phyloP scores from a whole-genome alignment of 2,888 invertebrate species.

The Hemistola chrysoprasaria region DNA sequence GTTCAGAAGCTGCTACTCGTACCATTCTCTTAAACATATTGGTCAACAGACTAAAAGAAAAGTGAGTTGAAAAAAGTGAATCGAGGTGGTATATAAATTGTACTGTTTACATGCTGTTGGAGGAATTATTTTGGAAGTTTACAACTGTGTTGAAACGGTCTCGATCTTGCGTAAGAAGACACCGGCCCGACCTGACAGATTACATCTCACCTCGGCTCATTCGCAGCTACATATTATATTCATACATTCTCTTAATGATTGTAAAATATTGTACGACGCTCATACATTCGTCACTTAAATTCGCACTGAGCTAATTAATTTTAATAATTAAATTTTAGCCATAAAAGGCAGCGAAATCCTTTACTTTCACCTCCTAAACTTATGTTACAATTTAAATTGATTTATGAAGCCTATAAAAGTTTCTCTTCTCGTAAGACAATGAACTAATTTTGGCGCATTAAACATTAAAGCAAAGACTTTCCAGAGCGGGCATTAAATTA shows the following conservation, averaged over 20 bases:
- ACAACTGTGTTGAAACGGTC: slow-evolving; percentile 64
- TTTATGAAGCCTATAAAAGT: slow-evolving; percentile 16
- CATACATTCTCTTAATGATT: slow-evolving; percentile 36
- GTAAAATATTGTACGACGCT: slow-evolving; percentile 27
- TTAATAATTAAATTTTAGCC: slow-evolving; percentile 21
- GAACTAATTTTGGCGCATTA: slow-evolving; percentile 10
- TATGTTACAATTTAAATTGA: slow-evolving; percentile 20
- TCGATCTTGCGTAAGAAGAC: slow-evolving; percentile 57
- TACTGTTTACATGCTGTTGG: slow-evolving; percentile 56
- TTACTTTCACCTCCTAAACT: slow-evolving; percentile 24
- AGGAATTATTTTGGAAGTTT: slow-evolving; percentile 68
- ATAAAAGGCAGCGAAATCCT: slow-evolving; percentile 19
- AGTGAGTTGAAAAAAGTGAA: slow-evolving; percentile 51
- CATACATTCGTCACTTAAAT: slow-evolving; percentile 20
- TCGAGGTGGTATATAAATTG: slow-evolving; percentile 56
- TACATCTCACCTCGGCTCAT: slow-evolving; percentile 41
- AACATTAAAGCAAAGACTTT: slow-evolving; percentile 9
- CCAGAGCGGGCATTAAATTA: not conserved
- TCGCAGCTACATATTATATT: no score
- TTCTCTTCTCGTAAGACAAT: slow-evolving; percentile 22
- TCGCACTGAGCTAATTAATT: slow-evolving; percentile 30
- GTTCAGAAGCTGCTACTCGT: slow-evolving; percentile 48
- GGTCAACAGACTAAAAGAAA: slow-evolving; percentile 54
- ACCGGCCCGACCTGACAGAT: slow-evolving; percentile 43
- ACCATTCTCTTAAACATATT: slow-evolving; percentile 51